Base-by-base conservation (phyloP, 2,888 invertebrate genomes). In the Acheta domesticus region DNA sequence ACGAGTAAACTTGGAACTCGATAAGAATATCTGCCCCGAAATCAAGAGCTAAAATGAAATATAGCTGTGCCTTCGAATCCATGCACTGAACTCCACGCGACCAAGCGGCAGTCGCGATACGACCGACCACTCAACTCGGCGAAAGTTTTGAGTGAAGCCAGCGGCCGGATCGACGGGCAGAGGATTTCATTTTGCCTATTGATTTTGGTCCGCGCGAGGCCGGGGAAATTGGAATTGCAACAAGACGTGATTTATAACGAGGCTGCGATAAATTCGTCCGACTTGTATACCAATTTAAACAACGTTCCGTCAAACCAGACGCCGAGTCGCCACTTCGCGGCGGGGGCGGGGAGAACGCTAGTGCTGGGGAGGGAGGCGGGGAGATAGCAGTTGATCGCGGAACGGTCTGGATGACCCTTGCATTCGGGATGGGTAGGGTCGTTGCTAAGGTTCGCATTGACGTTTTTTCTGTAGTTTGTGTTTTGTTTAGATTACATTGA, bases 131-230 rank as follows among this genome's bases (percentile, higher is more conserved):
- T 62, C 62, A 62, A 62, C 62, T 62, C 62, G n/a, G n/a, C 62
- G 62, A 62, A 62, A 62, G 16, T 62, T 62, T 62, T 62, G 62
- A 62, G 62, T 62, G 62, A 62, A 62, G n/a, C n/a, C 16, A 14
- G 62, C 62, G n/a, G 62, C n/a, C 16, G 62, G n/a, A 62, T 62
- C 62, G 62, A 62, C 62, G 62, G 62, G 8, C 62, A 62, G 62
- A 62, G 62, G 62, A 62, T 62, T 62, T 62, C 62, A 62, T 62
- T 62, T 62, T 62, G 62, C 62, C 62, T 62, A 62, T 62, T 62
- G 62, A 62, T 62, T 62, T 62, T 62, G 62, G 62, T 62, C n/a
- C 62, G n/a, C 62, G n/a, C 62, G 62, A 62, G 62, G 62, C 16
- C 3, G 62, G 62, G 62, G 62, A n/a, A 62, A 62, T 62, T 62